Evolutionary conservation across 2,888 invertebrate species (phyloP).

Genomic region (Aplocera efformata): DNA sequence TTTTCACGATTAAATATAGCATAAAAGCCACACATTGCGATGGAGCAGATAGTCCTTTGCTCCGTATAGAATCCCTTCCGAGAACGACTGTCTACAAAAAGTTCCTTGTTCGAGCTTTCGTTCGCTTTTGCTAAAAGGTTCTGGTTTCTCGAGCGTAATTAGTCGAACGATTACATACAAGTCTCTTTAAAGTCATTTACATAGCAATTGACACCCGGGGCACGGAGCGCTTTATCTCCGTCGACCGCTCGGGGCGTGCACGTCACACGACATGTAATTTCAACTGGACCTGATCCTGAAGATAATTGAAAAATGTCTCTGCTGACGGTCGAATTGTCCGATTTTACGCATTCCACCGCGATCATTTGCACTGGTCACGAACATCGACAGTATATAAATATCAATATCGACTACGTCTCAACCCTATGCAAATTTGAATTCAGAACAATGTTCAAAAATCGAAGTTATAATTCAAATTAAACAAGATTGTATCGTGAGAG

Average conservation of each 20-base stretch:
- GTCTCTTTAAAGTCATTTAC: conserved; percentile 45
- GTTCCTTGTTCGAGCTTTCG: conserved; percentile 17
- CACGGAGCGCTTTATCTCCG: conserved; percentile 33
- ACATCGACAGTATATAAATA: conserved; percentile 6
- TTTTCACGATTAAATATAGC: too few species aligned
- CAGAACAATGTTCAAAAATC: conserved; percentile 28
- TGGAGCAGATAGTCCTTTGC: conserved; percentile 17
- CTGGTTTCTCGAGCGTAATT: conserved; percentile 45
- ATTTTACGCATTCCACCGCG: conserved; percentile 30
- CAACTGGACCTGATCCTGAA: conserved; percentile 40
- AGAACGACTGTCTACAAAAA: conserved; percentile 28
- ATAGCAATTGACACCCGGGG: conserved; percentile 58
- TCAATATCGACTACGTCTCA: conserved; percentile 12
- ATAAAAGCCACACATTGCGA: conserved; percentile 15
- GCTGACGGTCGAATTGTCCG: conserved; percentile 21
- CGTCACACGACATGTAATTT: conserved; percentile 46
- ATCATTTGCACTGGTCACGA: conserved; percentile 11
- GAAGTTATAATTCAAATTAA: conserved; percentile 35
- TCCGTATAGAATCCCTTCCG: conserved; percentile 32
- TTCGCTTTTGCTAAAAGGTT: conserved; percentile 17
- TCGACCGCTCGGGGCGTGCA: conserved; percentile 15
- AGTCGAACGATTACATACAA: conserved; percentile 37
- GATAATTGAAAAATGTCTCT: conserved; percentile 46
- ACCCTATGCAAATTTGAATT: conserved; percentile 11
- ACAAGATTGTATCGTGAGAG: conserved; percentile 25